Conservation (phyloP, 2,113 vertebrate genomes). For the Oplegnathus fasciatus region DNA sequence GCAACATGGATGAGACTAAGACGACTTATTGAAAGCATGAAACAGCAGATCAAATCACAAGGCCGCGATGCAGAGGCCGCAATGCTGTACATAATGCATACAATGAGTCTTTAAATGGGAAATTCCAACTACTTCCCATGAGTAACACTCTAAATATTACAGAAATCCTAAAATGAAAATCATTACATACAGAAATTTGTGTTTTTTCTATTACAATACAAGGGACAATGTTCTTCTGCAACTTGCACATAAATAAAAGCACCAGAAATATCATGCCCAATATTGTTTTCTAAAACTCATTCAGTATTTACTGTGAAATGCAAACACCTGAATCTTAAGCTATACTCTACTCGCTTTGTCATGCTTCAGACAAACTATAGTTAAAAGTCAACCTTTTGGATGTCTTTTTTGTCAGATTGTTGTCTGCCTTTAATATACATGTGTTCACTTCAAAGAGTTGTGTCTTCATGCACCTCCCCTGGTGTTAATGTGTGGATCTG, state of each 20-base stretch:
- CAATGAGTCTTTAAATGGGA: neutral
- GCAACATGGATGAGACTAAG: neutral
- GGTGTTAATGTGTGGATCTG: neutral
- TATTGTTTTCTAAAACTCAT: too few species aligned
- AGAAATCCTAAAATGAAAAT: neutral
- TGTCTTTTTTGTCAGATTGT: neutral
- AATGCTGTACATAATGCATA: too few species aligned
- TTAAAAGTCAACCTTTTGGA: neutral
- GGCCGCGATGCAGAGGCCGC: neutral
- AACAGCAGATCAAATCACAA: neutral
- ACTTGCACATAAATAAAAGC: too few species aligned
- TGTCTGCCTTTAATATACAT: neutral
- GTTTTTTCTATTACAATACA: neutral
- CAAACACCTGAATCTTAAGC: neutral
- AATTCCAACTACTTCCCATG: too few species aligned
- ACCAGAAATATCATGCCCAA: too few species aligned
- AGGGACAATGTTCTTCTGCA: too few species aligned
- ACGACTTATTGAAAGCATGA: neutral
- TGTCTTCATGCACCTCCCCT: neutral
- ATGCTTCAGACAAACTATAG: neutral
- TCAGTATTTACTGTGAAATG: too few species aligned
- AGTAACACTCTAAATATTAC: too few species aligned
- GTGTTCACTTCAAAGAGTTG: neutral
- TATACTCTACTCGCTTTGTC: neutral
- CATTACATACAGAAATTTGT: too few species aligned